These are phyloP conservation scores for Panulirus ornatus DNA, from an alignment of 1,140 invertebrate species.

Conservation along the genomic window DNA sequence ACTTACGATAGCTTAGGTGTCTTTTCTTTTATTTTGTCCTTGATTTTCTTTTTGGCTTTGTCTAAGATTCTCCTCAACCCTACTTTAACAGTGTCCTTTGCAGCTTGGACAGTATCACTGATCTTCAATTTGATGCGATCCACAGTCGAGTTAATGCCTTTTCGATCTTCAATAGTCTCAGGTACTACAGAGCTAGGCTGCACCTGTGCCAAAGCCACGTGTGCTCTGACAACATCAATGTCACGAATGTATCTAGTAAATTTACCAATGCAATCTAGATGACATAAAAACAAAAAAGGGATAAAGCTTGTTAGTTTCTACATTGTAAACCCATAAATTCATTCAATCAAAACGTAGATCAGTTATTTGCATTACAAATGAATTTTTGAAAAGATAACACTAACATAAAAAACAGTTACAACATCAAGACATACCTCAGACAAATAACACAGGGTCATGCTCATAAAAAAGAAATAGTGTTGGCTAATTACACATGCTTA, in stretches of 20 bases:
- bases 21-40: conserved; percentile 33
- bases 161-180: conserved; percentile 12
- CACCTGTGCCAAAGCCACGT: conserved; percentile 45
- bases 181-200: conserved; percentile 32
- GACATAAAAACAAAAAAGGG: no score
- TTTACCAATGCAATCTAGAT: not conserved
- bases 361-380: no score
- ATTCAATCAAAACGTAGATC: no score
- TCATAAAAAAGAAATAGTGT: no score
- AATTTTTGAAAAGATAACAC: no score
- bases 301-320: no score
- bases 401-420: no score
- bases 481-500: no score
- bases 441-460: no score
- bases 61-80: not conserved
- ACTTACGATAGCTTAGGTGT: not conserved
- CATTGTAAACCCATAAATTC: no score
- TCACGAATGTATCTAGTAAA: not conserved
- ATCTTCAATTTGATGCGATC: conserved; percentile 32
- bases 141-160: conserved; percentile 1
- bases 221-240: not conserved
- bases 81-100: conserved; percentile 6
- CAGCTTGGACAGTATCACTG: conserved; percentile 5
- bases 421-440: no score
- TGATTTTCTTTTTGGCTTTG: not conserved